Base-by-base conservation (phyloP, 1,140 invertebrate genomes). In the Drosophila nigrodunni region DNA sequence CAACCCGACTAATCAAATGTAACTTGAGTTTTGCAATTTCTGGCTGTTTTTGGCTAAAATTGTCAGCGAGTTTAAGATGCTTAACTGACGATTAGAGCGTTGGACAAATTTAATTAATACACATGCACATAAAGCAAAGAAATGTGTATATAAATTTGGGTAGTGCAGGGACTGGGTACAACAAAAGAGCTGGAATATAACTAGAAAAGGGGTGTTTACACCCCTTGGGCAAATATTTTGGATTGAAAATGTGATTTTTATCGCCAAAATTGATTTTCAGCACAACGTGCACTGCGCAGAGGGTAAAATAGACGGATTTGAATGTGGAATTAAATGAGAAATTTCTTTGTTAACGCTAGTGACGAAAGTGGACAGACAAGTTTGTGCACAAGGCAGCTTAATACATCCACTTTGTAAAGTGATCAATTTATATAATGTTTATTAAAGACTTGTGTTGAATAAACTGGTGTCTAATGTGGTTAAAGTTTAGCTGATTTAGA, bases 61-160 rank as follows among this genome's bases (percentile, higher is more conserved):
- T 77, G 55, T 52, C 25, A 46, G 39, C 37, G 52, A 46, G 55
- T 62, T 81, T 82, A 39, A 82, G 79, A 78, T 78, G 44, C 69
- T 82, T 66, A 74, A 49, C 75, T 54, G 60, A 15, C 62, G 80
- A 81, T 82, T 77, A 78, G 41, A 35, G 13, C 18, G 65, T 67
- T 60, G 80, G 15, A 79, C 55, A 67, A 49, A 75, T 60, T 75
- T 78, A 82, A 82, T 82, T 78, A 78, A 74, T 35, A 52, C 46
- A 52, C 52, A 43, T 39, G 18, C 35, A 47, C 37, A 52, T 2
- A 30, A 6, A 30, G 25, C 25, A 30, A 3, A 25, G 2, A 25
- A 3, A 25, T 37, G 9, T 15, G 6, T 15, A 15, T 10, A 25
- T 43, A 43, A n/a, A n/a, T 43, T 30, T 30, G 25, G 3, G 25